Conservation (phyloP, 2,113 vertebrate genomes). For the Podocnemis expansa region DNA sequence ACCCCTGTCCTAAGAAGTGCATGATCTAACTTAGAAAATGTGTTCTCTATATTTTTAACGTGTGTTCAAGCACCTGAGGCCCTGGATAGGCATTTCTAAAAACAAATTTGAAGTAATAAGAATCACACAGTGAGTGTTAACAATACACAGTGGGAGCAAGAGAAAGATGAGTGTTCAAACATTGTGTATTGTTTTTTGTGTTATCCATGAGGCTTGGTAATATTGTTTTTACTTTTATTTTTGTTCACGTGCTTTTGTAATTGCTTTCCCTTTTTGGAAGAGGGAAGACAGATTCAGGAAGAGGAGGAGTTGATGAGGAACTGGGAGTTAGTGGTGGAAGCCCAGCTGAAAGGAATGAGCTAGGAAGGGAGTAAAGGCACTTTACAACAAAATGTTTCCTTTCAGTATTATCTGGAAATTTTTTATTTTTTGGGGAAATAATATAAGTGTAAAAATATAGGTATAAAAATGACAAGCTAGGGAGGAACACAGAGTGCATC, state of each 20-base stretch:
- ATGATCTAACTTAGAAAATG: slow-evolving; percentile 27
- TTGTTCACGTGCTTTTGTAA: slow-evolving; percentile 51
- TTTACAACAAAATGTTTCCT: background rate
- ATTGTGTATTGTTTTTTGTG: slow-evolving; percentile 72
- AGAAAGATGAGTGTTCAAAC: slow-evolving; percentile 69
- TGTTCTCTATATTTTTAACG: slow-evolving; percentile 68
- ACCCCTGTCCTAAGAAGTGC: background rate
- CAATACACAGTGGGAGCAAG: slow-evolving; percentile 64
- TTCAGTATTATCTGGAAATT: background rate
- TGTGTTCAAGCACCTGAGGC: slow-evolving; percentile 66
- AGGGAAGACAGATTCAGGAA: slow-evolving; percentile 9
- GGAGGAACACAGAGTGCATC: background rate
- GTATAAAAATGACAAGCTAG: background rate
- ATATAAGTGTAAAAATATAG: background rate
- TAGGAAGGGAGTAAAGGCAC: slow-evolving; percentile 4
- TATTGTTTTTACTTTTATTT: slow-evolving; percentile 51
- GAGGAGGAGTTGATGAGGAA: background rate
- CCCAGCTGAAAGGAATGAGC: background rate
- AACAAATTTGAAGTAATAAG: slow-evolving; percentile 73
- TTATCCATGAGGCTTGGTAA: slow-evolving; percentile 53
- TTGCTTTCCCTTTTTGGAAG: slow-evolving; percentile 55
- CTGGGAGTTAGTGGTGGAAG: background rate
- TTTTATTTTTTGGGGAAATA: background rate
- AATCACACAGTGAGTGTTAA: slow-evolving; percentile 71
- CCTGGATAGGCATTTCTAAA: slow-evolving; percentile 64